These are phyloP conservation scores for Callopanchax toddi DNA, from an alignment of 2,113 vertebrate genomes.

Conservation along the genomic window DNA sequence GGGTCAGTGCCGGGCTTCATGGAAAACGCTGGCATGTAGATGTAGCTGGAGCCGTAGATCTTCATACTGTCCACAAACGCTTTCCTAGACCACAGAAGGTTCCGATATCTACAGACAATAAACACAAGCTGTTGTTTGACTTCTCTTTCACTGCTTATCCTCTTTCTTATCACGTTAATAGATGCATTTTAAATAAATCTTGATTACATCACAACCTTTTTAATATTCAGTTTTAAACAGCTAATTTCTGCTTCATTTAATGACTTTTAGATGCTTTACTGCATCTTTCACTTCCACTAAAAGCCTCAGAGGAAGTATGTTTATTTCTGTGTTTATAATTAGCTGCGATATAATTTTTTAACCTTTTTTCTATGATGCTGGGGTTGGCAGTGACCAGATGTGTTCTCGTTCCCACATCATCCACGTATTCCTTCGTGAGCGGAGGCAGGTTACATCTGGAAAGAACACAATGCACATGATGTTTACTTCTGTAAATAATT, in stretches of 20 bases:
- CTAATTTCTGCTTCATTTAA: too few species aligned
- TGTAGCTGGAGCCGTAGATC: slow-evolving; percentile 90
- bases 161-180: too few species aligned
- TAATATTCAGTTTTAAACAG: too few species aligned
- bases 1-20: slow-evolving; percentile 91
- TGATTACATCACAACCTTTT: too few species aligned
- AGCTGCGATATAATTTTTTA: slow-evolving; percentile 10
- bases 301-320: neutral
- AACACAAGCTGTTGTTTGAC: neutral
- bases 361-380: slow-evolving; percentile 98
- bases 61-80: slow-evolving; percentile 91
- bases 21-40: slow-evolving; percentile 98
- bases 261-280: too few species aligned
- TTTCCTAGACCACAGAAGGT: slow-evolving; percentile 93
- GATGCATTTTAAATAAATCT: too few species aligned
- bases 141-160: neutral
- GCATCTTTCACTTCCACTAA: too few species aligned
- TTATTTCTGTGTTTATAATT: neutral
- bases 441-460: slow-evolving; percentile 96
- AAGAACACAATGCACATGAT: slow-evolving; percentile 33
- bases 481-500: neutral
- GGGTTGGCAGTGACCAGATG: slow-evolving; percentile 97
- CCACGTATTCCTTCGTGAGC: slow-evolving; percentile 87
- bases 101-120: slow-evolving; percentile 87
- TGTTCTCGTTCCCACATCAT: slow-evolving; percentile 90